Evolutionary conservation across 2,113 vertebrate species (phyloP).

Genomic region (Asarcornis scutulata): DNA sequence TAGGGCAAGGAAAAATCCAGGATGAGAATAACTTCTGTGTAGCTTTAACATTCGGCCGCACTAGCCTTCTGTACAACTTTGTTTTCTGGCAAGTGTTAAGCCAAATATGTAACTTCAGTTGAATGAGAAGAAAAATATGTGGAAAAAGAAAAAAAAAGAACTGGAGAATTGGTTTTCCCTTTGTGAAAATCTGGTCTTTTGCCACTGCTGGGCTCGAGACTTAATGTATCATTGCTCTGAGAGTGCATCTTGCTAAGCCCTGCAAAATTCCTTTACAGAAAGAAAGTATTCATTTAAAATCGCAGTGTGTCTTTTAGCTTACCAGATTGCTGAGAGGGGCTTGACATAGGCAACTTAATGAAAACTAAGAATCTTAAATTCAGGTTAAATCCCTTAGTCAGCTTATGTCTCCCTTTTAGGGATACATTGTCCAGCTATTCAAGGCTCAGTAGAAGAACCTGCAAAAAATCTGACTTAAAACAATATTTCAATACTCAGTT

Average conservation of each 20-base stretch:
- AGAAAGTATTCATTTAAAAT: slow-evolving; percentile 42
- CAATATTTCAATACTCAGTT: not conserved
- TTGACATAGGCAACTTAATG: slow-evolving; percentile 22
- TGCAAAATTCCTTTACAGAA: slow-evolving; percentile 4
- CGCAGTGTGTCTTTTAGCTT: slow-evolving; percentile 6
- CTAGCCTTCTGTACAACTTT: not conserved
- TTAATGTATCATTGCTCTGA: not conserved
- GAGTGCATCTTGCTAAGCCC: slow-evolving; percentile 7
- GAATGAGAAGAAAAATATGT: not conserved
- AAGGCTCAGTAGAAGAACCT: slow-evolving; percentile 1
- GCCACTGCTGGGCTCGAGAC: not conserved
- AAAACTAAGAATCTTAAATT: slow-evolving; percentile 53
- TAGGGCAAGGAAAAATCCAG: not conserved
- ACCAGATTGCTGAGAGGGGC: not conserved
- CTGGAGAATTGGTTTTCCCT: not conserved
- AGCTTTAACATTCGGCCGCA: slow-evolving; percentile 27
- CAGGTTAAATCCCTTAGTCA: slow-evolving; percentile 36
- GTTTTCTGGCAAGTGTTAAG: slow-evolving; percentile 14
- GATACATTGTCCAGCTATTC: slow-evolving; percentile 3
- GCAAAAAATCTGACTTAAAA: not conserved
- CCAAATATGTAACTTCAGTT: not conserved
- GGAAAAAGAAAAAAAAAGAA: not conserved
- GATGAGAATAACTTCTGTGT: not conserved
- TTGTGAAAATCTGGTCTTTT: not conserved
- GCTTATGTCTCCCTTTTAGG: slow-evolving; percentile 20